Percentiles rank a stretch among this genome's conserved stretches.
Conservation (phyloP, 2,113 vertebrate genomes). For the Brachirus orientalis region DNA sequence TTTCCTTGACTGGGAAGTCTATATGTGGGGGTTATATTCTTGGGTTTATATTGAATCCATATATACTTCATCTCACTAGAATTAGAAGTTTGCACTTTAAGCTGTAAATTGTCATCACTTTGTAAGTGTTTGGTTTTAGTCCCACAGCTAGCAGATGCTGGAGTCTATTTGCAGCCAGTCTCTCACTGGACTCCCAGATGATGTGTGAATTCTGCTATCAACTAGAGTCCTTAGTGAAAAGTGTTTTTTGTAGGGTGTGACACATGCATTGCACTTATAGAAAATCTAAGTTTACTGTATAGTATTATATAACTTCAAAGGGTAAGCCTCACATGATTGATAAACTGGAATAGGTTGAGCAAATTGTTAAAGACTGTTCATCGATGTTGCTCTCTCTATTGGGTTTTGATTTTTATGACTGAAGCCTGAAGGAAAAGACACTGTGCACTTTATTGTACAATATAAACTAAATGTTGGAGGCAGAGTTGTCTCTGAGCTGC, state of each 20-base stretch:
- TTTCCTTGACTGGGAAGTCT: slow-evolving; percentile 15
- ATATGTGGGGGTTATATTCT: slow-evolving; percentile 37
- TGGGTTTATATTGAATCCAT: slow-evolving; percentile 49
- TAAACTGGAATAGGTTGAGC: slow-evolving; percentile 33
- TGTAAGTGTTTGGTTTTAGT: slow-evolving; percentile 42
- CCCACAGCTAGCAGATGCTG: slow-evolving; percentile 49
- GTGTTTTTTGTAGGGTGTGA: slow-evolving; percentile 10
- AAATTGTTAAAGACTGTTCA: slow-evolving; percentile 32
- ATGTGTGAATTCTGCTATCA: slow-evolving; percentile 44
- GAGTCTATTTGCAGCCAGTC: slow-evolving; percentile 32
- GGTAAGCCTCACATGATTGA: slow-evolving; percentile 29
- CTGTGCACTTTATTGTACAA: not conserved
- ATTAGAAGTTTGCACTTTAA: slow-evolving; percentile 54
- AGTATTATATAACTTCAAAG: slow-evolving; percentile 62
- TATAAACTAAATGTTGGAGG: slow-evolving; percentile 9
- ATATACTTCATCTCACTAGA: slow-evolving; percentile 29
- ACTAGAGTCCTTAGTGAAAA: slow-evolving; percentile 13
- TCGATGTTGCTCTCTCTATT: slow-evolving; percentile 34
- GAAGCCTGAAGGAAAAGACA: slow-evolving; percentile 30
- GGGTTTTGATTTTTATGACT: slow-evolving; percentile 7
- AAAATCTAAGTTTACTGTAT: not conserved
- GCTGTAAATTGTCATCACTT: slow-evolving; percentile 54
- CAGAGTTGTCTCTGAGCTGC: slow-evolving; percentile 23
- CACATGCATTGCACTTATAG: slow-evolving; percentile 1
- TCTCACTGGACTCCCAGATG: slow-evolving; percentile 36